Conservation (phyloP, 2,113 vertebrate genomes). For the Sapayoa aenigma region DNA sequence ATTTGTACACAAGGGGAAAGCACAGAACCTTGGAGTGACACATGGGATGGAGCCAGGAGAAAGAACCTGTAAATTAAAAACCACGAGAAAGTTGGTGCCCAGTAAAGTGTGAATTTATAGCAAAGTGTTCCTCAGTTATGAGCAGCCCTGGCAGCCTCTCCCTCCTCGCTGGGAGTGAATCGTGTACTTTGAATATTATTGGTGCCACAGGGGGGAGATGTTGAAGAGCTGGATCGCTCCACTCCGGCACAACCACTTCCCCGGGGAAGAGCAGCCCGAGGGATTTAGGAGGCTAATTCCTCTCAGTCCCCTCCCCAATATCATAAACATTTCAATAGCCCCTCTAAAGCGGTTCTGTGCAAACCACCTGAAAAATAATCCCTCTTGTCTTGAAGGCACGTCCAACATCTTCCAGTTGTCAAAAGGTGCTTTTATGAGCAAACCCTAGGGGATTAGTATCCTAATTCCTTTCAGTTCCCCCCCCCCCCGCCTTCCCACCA, state of each 20-base stretch:
- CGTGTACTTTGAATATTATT: background rate
- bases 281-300: background rate
- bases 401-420: background rate
- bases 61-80: background rate
- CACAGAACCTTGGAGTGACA: fast-evolving
- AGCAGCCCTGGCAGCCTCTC: background rate
- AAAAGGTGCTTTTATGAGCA: background rate
- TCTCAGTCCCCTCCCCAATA: fast-evolving
- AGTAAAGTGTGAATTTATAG: background rate
- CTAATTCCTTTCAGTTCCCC: background rate
- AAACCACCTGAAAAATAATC: background rate
- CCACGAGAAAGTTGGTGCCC: background rate
- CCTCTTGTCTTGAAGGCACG: fast-evolving
- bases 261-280: background rate
- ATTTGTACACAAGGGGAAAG: background rate
- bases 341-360: background rate
- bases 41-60: background rate
- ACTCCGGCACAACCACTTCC: background rate
- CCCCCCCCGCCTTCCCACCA: fast-evolving
- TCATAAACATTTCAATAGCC: background rate
- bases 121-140: fast-evolving
- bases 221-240: constrained; percentile 40
- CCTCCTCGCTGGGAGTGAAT: fast-evolving
- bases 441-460: background rate
- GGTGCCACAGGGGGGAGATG: constrained; percentile 62